A percentile compares a stretch with the other conserved stretches of the same genome.
phyloP scores from a whole-genome alignment of 1,140 invertebrate species.

The Philopotamus ludificatus region DNA sequence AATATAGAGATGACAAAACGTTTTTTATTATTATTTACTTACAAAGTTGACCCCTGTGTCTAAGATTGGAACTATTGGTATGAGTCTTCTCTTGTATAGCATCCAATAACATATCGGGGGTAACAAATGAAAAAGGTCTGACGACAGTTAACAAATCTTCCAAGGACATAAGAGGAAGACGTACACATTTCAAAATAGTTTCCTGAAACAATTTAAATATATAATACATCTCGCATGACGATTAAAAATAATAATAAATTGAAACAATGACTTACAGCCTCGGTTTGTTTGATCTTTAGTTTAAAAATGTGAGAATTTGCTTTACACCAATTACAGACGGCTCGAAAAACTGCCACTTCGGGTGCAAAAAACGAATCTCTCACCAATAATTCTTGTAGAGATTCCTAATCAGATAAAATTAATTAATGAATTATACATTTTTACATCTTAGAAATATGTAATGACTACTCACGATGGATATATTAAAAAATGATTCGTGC shows the following conservation, averaged over 20 bases:
- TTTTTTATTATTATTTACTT: constrained; percentile 42
- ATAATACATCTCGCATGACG: neutral
- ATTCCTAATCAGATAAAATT: constrained; percentile 56
- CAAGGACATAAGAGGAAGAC: constrained; percentile 84
- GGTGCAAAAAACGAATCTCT: constrained; percentile 94
- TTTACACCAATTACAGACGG: constrained; percentile 82
- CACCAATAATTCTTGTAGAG: constrained; percentile 79
- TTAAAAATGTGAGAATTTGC: constrained; percentile 61
- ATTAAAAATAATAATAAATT: neutral
- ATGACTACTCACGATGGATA: constrained; percentile 80
- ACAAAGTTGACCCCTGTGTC: constrained; percentile 77
- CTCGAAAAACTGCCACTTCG: constrained; percentile 93
- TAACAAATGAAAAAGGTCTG: constrained; percentile 79
- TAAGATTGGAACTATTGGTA: constrained; percentile 72
- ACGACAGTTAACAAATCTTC: constrained; percentile 86
- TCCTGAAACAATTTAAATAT: constrained; percentile 44
- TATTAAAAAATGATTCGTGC: constrained; percentile 78
- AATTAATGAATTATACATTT: neutral
- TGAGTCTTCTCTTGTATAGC: constrained; percentile 85
- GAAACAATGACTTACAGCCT: constrained; percentile 43
- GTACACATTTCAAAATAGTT: constrained; percentile 63
- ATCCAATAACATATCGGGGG: constrained; percentile 88
- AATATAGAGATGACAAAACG: too few species aligned
- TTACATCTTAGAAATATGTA: neutral
- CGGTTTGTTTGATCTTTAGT: constrained; percentile 52